These are phyloP conservation scores for Sepiola atlantica DNA, from an alignment of 2,888 invertebrate species.

Conservation along the genomic window DNA sequence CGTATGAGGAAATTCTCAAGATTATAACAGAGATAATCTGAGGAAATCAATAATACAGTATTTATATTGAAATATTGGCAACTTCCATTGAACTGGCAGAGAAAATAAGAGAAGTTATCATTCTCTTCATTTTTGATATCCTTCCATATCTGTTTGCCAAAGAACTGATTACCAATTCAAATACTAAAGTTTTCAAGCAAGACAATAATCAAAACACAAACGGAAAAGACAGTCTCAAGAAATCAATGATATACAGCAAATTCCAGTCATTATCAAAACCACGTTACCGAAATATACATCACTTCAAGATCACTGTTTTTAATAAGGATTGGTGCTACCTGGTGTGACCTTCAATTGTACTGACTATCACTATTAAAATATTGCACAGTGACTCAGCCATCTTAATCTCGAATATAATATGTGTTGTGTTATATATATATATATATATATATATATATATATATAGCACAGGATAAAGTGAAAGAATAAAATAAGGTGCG, in stretches of 20 bases:
- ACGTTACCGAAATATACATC: background rate
- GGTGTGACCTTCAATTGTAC: no score
- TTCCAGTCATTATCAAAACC: background rate
- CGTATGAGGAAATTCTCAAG: conserved; percentile 15
- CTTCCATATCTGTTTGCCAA: conserved; percentile 12
- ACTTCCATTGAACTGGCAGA: background rate
- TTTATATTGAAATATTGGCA: conserved; percentile 9
- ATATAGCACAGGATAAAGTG: no score
- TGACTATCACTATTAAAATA: no score
- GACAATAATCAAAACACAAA: background rate
- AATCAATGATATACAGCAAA: background rate
- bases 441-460: no score
- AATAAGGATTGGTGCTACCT: no score
- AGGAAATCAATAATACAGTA: background rate
- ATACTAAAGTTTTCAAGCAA: background rate
- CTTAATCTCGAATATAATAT: no score
- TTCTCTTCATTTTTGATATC: background rate
- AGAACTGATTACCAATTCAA: background rate
- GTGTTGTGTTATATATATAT: no score
- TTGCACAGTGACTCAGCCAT: no score
- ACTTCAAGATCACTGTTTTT: background rate
- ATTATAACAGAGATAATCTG: background rate
- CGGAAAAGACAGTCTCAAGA: background rate
- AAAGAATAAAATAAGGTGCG: no score
- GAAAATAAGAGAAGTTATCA: background rate